Evolutionary conservation across 2,797 vertebrate genomes (phyloP).

Genomic region (Alfaro cultratus): DNA sequence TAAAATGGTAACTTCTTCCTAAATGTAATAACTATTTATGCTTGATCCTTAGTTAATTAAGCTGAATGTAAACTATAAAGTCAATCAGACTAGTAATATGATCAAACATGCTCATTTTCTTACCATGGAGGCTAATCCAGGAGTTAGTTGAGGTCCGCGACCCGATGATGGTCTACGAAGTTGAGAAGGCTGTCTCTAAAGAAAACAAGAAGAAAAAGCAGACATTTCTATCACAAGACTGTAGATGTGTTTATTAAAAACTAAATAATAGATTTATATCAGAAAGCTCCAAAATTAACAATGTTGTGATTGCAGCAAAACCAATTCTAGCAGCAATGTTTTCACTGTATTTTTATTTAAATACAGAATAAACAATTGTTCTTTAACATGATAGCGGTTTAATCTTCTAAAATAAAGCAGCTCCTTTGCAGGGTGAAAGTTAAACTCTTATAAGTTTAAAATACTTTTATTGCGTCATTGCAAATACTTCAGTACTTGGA

Average conservation of each 20-base stretch:
- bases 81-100: background rate
- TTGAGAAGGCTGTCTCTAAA: constrained; percentile 78
- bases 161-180: constrained; percentile 89
- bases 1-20: background rate
- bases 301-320: background rate
- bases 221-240: background rate
- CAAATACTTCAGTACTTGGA: background rate
- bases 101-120: constrained; percentile 64
- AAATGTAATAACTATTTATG: background rate
- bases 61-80: background rate
- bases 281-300: background rate
- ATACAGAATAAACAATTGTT: background rate
- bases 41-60: background rate
- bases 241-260: background rate
- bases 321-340: background rate
- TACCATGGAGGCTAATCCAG: constrained; percentile 93
- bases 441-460: background rate
- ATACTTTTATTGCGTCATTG: background rate
- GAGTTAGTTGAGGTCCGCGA: constrained; percentile 92
- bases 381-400: background rate
- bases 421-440: background rate
- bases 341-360: background rate
- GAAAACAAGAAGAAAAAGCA: constrained; percentile 1
- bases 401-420: background rate
- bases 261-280: background rate